Conservation (phyloP, 2,797 vertebrate genomes). For the Emydoidea blandingii region DNA sequence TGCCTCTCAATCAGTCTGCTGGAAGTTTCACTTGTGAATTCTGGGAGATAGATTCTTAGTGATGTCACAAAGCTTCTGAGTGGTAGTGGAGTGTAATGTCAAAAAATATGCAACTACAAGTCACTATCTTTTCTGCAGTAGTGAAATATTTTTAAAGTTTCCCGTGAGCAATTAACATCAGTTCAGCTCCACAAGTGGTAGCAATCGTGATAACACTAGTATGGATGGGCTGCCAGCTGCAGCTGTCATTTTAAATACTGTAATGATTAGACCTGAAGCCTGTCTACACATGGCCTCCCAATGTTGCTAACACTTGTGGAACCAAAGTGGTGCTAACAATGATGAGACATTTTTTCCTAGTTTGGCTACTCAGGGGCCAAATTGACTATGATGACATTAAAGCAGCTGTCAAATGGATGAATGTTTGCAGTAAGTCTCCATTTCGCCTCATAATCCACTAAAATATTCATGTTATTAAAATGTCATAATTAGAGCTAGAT, state of each 20-base stretch:
- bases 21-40: background rate
- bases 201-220: background rate
- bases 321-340: background rate
- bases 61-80: background rate
- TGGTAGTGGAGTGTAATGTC: background rate
- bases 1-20: background rate
- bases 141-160: background rate
- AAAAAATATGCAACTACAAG: background rate
- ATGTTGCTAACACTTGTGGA: background rate
- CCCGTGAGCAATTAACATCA: background rate
- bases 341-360: background rate
- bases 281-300: background rate
- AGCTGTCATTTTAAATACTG: background rate
- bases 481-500: background rate
- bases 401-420: conserved; percentile 13
- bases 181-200: background rate
- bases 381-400: background rate
- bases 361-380: background rate
- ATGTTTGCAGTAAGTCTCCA: background rate
- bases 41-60: background rate
- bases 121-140: background rate
- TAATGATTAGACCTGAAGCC: background rate
- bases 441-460: background rate
- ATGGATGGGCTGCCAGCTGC: background rate
- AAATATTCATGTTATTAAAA: background rate